phyloP scores from a whole-genome alignment of 2,113 vertebrate species.

The Myanophis thanlyinensis region DNA sequence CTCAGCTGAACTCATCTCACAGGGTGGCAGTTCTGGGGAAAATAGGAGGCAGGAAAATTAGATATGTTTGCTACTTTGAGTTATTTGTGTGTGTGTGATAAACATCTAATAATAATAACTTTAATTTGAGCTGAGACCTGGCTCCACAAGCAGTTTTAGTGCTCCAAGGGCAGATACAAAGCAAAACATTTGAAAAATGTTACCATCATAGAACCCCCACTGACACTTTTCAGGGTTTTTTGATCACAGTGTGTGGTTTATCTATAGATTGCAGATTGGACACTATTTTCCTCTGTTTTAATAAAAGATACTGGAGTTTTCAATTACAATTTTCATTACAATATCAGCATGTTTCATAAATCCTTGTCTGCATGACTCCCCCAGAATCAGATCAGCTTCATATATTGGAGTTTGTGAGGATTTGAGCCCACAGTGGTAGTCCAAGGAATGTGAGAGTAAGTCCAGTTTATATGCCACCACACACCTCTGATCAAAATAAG shows the following conservation, averaged over 20 bases:
- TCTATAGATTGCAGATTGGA: not conserved
- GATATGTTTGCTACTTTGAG: not conserved
- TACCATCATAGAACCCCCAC: not conserved
- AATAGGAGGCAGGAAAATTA: not conserved
- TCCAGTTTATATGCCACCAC: not conserved
- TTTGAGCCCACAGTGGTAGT: not conserved
- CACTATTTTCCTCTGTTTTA: not conserved
- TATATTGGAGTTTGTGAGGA: not conserved
- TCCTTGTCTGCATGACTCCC: not conserved
- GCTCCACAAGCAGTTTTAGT: not conserved
- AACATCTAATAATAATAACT: not conserved
- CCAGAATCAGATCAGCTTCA: not conserved
- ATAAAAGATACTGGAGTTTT: not conserved
- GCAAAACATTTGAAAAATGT: not conserved
- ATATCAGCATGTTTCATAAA: not conserved
- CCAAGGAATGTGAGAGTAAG: not conserved
- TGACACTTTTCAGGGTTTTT: not conserved
- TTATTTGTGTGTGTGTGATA: not conserved
- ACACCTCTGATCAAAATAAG: not conserved
- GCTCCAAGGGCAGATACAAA: not conserved
- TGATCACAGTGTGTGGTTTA: not conserved
- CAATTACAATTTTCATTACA: not conserved
- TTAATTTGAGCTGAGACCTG: not conserved
- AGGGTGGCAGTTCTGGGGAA: not conserved
- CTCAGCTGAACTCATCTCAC: not conserved